phyloP scores from a whole-genome alignment of 2,797 vertebrate genomes.

The Neosilurus mollespiculum region DNA sequence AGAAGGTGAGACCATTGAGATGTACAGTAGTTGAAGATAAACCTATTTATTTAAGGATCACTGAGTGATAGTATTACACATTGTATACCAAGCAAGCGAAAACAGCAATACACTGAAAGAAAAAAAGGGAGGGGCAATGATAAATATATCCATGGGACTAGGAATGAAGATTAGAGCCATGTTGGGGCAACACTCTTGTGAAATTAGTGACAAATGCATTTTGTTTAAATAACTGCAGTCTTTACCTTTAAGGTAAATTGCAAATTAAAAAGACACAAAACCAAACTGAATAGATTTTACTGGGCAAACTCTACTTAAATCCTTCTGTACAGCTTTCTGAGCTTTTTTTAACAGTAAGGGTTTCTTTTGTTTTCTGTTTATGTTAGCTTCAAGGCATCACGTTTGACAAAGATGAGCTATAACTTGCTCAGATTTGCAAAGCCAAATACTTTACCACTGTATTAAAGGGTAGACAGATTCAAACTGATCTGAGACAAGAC shows the following conservation, averaged over 20 bases:
- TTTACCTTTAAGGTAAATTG: constrained; percentile 12
- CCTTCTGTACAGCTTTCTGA: background rate
- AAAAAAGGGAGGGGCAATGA: constrained; percentile 6
- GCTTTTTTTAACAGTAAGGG: background rate
- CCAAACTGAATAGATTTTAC: background rate
- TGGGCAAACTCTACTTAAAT: background rate
- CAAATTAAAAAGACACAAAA: background rate
- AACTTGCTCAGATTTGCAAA: constrained; percentile 50
- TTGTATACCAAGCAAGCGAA: constrained; percentile 14
- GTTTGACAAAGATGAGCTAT: constrained; percentile 37
- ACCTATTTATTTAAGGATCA: background rate
- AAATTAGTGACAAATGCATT: constrained; percentile 6
- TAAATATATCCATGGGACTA: constrained; percentile 1
- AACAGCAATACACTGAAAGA: constrained; percentile 14
- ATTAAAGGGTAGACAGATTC: constrained; percentile 29
- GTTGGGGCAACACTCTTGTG: background rate
- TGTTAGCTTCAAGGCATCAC: constrained; percentile 21
- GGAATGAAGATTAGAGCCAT: constrained; percentile 1
- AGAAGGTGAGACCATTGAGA: constrained; percentile 32
- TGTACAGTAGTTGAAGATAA: constrained; percentile 4
- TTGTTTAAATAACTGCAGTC: background rate
- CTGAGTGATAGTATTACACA: background rate
- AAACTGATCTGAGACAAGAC: constrained; percentile 35
- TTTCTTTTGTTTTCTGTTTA: constrained; percentile 25
- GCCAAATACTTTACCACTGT: constrained; percentile 46